Percentiles rank a stretch among this genome's conserved stretches.
These are phyloP conservation scores for Bubo scandiacus DNA, from an alignment of 2,113 vertebrate genomes.

Conservation along the genomic window DNA sequence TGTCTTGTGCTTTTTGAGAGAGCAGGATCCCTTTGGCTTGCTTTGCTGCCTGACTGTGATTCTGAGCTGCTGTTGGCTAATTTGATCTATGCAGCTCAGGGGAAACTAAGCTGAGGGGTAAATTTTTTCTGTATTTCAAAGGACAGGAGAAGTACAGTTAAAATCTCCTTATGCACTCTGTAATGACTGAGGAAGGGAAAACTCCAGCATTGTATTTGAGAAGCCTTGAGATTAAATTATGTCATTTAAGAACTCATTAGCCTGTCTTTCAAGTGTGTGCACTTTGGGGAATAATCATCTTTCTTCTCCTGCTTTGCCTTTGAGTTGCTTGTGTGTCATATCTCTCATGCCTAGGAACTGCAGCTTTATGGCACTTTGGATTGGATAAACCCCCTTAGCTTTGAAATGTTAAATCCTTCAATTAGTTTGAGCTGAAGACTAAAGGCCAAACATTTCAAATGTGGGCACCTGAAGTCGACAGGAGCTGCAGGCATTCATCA, in stretches of 20 bases:
- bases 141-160: neutral
- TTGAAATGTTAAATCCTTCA: slow-evolving; percentile 61
- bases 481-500: slow-evolving; percentile 17
- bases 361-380: slow-evolving; percentile 52
- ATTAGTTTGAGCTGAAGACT: slow-evolving; percentile 38
- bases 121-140: slow-evolving; percentile 27
- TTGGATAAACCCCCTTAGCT: slow-evolving; percentile 35
- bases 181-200: neutral
- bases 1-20: neutral
- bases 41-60: neutral
- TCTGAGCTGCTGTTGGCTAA: neutral
- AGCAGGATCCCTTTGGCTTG: neutral
- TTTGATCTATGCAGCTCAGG: neutral
- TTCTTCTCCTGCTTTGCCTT: slow-evolving; percentile 48
- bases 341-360: slow-evolving; percentile 28
- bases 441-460: slow-evolving; percentile 59
- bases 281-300: slow-evolving; percentile 55
- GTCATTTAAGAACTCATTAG: slow-evolving; percentile 56
- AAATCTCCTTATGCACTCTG: neutral
- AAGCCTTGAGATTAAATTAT: slow-evolving; percentile 51
- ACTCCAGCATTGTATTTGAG: slow-evolving; percentile 23
- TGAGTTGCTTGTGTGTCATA: neutral
- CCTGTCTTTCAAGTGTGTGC: slow-evolving; percentile 47
- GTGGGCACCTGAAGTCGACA: slow-evolving; percentile 20
- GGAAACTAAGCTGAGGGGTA: neutral